Conservation (phyloP, 1,140 invertebrate species). For the Olivierus martensii region DNA sequence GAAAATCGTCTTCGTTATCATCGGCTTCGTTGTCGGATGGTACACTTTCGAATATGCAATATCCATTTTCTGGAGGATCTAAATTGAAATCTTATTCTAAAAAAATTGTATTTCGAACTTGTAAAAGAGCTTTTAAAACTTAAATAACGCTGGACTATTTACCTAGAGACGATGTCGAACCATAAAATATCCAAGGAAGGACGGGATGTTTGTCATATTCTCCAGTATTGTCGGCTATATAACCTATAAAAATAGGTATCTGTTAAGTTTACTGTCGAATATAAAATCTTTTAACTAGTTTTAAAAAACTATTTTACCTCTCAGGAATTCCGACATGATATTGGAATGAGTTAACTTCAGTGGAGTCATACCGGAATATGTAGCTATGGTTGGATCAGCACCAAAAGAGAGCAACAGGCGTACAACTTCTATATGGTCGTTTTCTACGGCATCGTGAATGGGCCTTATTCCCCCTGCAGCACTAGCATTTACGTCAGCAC, state of each 20-base stretch:
- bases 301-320: slow-evolving; percentile 22
- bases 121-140: neutral
- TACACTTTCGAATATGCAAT: slow-evolving; percentile 48
- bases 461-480: slow-evolving; percentile 83
- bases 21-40: slow-evolving; percentile 33
- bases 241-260: slow-evolving; percentile 5
- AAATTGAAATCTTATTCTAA: neutral
- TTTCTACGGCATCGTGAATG: slow-evolving; percentile 70
- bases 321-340: slow-evolving; percentile 40
- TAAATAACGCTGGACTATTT: slow-evolving; percentile 18
- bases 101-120: neutral
- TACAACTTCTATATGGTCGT: slow-evolving; percentile 74
- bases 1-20: slow-evolving; percentile 35
- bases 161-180: slow-evolving; percentile 47
- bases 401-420: slow-evolving; percentile 75
- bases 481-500: slow-evolving; percentile 73
- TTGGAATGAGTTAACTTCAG: slow-evolving; percentile 59
- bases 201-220: slow-evolving; percentile 30
- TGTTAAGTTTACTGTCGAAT: too few relatives aligned
- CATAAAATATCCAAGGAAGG: slow-evolving; percentile 56
- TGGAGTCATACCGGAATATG: slow-evolving; percentile 75
- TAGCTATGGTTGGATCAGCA: slow-evolving; percentile 76
- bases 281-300: neutral
- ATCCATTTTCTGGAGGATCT: slow-evolving; percentile 42
- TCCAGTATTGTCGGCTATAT: slow-evolving; percentile 11